Evolutionary conservation across 2,113 vertebrate species (phyloP).

Genomic region (Rallus limicola): DNA sequence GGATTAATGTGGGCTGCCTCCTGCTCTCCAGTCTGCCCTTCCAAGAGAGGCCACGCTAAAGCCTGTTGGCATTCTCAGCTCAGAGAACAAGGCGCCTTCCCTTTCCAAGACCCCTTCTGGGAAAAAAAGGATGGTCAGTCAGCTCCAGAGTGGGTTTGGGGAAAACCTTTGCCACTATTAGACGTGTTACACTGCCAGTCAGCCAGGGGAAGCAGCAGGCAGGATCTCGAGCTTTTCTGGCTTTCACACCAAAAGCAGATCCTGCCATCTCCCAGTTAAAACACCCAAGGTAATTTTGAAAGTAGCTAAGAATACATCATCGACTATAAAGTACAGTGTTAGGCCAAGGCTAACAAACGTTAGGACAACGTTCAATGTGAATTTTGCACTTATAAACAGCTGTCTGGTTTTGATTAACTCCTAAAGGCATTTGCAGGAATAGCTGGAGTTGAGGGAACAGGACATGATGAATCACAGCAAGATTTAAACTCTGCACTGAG

Average conservation of each 20-base stretch:
- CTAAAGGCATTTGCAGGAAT: neutral
- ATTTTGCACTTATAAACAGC: neutral
- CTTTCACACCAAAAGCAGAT: neutral
- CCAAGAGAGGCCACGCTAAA: neutral
- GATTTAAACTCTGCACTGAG: neutral
- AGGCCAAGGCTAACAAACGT: neutral
- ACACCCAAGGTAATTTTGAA: neutral
- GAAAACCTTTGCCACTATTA: neutral
- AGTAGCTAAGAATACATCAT: neutral
- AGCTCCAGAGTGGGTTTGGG: neutral
- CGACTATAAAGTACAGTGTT: neutral
- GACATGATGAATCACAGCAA: neutral
- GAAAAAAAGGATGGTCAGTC: neutral
- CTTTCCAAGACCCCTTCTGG: neutral
- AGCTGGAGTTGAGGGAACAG: neutral
- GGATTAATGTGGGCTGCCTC: accelerated
- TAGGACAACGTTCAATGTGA: neutral
- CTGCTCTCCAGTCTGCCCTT: neutral
- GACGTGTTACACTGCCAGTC: neutral
- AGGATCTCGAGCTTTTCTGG: neutral
- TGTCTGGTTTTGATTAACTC: neutral
- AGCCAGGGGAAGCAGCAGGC: neutral
- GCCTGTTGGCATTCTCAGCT: neutral
- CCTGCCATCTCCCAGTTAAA: neutral
- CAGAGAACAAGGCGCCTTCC: neutral